Conservation (phyloP, 2,113 vertebrate species). For the Sinocyclocheilus maitianheensis region DNA sequence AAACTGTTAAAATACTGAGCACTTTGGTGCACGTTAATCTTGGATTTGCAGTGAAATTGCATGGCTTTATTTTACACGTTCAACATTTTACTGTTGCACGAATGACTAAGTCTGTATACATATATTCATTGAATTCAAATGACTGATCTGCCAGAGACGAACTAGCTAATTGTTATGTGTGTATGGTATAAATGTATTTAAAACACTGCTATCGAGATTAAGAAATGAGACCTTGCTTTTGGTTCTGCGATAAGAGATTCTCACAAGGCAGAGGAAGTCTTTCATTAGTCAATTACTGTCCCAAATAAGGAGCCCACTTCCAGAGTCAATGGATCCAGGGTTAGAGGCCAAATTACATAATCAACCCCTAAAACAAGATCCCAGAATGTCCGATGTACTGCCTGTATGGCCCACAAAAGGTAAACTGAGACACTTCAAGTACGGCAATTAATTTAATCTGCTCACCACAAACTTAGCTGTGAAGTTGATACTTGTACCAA, state of each 20-base stretch:
- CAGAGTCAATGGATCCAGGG: slow-evolving; percentile 71
- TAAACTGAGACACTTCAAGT: slow-evolving; percentile 8
- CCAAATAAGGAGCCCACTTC: slow-evolving; percentile 76
- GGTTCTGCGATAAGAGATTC: slow-evolving; percentile 30
- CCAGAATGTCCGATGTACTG: slow-evolving; percentile 70
- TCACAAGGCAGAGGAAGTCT: slow-evolving; percentile 74
- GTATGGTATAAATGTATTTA: background rate
- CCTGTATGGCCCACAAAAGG: slow-evolving; percentile 64
- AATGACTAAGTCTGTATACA: background rate
- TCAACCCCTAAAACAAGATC: slow-evolving; percentile 67
- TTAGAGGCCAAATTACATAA: slow-evolving; percentile 76
- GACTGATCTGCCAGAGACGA: no score
- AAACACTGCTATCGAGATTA: background rate
- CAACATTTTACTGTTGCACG: no score
- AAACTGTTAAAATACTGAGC: no score
- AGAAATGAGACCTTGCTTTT: background rate
- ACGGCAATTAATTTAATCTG: background rate
- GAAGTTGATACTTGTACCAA: no score
- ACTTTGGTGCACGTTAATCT: background rate
- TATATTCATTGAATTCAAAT: background rate
- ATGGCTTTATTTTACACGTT: no score
- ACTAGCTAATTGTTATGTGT: background rate
- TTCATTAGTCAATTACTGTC: slow-evolving; percentile 80
- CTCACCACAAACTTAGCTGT: background rate
- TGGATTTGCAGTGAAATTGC: background rate